A percentile compares a stretch with the other conserved stretches of the same genome.
These are phyloP conservation scores for Actias luna DNA, from an alignment of 2,888 invertebrate species.

Conservation along the genomic window DNA sequence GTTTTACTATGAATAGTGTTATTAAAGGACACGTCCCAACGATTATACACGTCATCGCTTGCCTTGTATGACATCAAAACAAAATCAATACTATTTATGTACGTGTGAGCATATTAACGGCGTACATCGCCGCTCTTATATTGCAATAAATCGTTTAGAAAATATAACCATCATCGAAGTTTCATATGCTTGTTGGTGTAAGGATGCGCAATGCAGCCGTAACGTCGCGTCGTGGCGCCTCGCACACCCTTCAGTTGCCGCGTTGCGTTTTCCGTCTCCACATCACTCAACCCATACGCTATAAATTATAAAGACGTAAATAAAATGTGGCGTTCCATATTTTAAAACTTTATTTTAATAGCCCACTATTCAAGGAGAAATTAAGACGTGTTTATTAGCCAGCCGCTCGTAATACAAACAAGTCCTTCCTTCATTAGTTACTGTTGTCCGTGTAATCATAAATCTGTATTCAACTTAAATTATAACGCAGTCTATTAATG, in stretches of 20 bases:
- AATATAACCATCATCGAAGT: constrained; percentile 78
- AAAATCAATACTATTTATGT: constrained; percentile 80
- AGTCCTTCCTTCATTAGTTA: constrained; percentile 68
- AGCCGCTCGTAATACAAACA: constrained; percentile 72
- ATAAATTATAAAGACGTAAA: constrained; percentile 75
- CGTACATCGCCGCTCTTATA: constrained; percentile 72
- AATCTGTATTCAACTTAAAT: constrained; percentile 61
- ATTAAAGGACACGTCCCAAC: constrained; percentile 66
- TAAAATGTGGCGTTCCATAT: constrained; percentile 77
- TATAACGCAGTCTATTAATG: constrained; percentile 46
- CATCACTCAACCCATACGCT: constrained; percentile 60
- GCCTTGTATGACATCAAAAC: constrained; percentile 80
- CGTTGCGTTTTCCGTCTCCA: constrained; percentile 34
- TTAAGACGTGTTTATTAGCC: constrained; percentile 79
- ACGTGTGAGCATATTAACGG: constrained; percentile 75
- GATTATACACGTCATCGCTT: constrained; percentile 76
- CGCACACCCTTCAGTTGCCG: constrained; percentile 25
- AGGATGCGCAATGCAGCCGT: constrained; percentile 43
- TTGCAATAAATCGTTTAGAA: constrained; percentile 80
- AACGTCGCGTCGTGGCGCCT: constrained; percentile 27
- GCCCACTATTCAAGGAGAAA: constrained; percentile 76
- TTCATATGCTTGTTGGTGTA: constrained; percentile 68
- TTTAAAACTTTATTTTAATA: constrained; percentile 79
- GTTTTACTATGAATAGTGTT: constrained; percentile 67
- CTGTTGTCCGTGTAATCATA: constrained; percentile 55